These are phyloP conservation scores for Phania funesta DNA, from an alignment of 2,888 invertebrate genomes.

Conservation along the genomic window DNA sequence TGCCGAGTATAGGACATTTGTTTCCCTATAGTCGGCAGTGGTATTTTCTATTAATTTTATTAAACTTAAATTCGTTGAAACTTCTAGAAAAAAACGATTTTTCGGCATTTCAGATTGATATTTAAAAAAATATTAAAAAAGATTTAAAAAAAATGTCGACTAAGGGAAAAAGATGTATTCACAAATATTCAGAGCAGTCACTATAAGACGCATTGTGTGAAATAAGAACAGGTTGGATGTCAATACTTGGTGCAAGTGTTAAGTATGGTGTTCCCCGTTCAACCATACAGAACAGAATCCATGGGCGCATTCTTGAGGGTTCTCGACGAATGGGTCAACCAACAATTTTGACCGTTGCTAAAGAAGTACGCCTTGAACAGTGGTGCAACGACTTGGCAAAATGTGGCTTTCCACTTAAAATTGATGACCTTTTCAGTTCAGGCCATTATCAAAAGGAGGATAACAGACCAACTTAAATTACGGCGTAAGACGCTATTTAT, in stretches of 20 bases:
- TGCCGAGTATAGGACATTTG: neutral
- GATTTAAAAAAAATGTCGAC: too few relatives aligned
- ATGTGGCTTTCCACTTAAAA: too few relatives aligned
- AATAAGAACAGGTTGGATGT: neutral
- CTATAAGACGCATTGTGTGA: neutral
- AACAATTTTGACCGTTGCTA: too few relatives aligned
- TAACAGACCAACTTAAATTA: conserved; percentile 5
- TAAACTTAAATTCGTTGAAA: neutral
- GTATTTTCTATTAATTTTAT: neutral
- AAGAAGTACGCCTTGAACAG: neutral
- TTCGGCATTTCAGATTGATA: too few relatives aligned
- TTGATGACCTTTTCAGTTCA: neutral
- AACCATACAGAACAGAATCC: too few relatives aligned
- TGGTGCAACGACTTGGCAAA: too few relatives aligned
- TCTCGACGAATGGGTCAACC: conserved; percentile 4
- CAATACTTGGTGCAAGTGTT: conserved; percentile 15
- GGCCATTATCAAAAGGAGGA: neutral
- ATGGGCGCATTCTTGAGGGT: too few relatives aligned
- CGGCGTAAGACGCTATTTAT: too few relatives aligned
- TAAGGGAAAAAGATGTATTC: too few relatives aligned
- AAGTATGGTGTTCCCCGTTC: too few relatives aligned
- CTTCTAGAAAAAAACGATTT: neutral
- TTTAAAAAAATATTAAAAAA: too few relatives aligned
- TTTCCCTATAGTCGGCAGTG: neutral
- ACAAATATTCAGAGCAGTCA: conserved; percentile 8